These are phyloP conservation scores for Podabrus alpinus DNA, from an alignment of 2,888 invertebrate genomes.

Conservation along the genomic window DNA sequence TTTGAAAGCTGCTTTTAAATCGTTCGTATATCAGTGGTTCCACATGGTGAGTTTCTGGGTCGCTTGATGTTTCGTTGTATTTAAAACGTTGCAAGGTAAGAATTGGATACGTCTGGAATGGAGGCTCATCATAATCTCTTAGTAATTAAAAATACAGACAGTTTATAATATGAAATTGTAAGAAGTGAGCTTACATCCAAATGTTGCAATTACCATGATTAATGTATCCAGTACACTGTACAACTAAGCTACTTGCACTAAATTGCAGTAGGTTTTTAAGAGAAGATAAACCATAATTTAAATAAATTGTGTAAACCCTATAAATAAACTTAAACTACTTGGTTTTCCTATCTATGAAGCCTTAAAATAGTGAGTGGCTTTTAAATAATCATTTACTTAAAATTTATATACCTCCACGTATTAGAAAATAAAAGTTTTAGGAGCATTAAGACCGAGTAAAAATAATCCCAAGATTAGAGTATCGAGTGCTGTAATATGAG, in stretches of 20 bases:
- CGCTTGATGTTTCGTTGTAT: not conserved
- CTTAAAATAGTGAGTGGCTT: not conserved
- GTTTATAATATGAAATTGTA: not conserved
- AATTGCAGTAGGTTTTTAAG: not conserved
- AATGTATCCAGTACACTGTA: not conserved
- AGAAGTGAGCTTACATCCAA: not conserved
- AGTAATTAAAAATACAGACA: not conserved
- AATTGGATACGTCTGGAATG: too few species aligned
- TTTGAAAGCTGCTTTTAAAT: not conserved
- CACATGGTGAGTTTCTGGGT: not conserved
- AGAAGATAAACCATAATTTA: not conserved
- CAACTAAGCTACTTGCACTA: not conserved
- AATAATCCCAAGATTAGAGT: not conserved
- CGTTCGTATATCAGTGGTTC: not conserved
- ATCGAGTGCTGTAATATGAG: conserved; percentile 7
- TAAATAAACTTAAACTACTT: not conserved
- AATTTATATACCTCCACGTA: not conserved
- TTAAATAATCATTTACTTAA: not conserved
- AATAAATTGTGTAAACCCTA: not conserved
- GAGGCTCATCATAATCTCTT: too few species aligned
- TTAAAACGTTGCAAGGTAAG: too few species aligned
- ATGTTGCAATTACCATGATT: not conserved
- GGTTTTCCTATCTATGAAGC: not conserved
- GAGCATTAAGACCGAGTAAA: not conserved
- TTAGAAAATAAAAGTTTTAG: not conserved